Conservation (phyloP, 2,888 invertebrate genomes). For the Clanis bilineata region DNA sequence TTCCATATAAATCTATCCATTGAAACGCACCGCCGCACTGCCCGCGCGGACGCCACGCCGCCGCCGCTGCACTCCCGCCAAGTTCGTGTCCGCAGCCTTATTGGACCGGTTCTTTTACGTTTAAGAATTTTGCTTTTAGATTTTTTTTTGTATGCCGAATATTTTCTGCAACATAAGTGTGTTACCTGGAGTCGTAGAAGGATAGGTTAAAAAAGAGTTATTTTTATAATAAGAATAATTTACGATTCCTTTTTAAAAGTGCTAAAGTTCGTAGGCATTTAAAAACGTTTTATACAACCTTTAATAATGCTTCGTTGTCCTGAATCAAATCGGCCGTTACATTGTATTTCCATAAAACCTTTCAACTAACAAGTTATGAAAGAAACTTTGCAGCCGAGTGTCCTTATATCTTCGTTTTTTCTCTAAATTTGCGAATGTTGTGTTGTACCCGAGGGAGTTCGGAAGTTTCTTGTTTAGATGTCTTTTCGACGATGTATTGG, state of each 20-base stretch:
- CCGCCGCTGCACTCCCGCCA: too few relatives aligned
- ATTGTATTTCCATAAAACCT: conserved; percentile 58
- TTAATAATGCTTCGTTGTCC: neutral
- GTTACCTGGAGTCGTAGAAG: too few relatives aligned
- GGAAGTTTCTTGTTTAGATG: conserved; percentile 56
- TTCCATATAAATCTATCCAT: too few relatives aligned
- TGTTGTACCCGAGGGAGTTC: conserved; percentile 56
- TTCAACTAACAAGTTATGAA: conserved; percentile 56
- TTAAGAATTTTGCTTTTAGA: neutral
- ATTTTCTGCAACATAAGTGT: too few relatives aligned
- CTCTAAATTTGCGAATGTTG: conserved; percentile 58
- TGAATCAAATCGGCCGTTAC: conserved; percentile 37
- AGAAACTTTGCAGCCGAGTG: conserved; percentile 48
- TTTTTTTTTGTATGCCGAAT: neutral
- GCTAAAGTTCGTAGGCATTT: neutral
- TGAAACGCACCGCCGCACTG: too few relatives aligned
- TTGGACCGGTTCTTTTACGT: neutral
- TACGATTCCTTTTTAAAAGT: too few relatives aligned
- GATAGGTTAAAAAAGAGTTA: too few relatives aligned
- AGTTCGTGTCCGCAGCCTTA: too few relatives aligned
- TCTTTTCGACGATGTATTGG: conserved; percentile 53
- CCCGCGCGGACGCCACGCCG: too few relatives aligned
- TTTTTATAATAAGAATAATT: too few relatives aligned
- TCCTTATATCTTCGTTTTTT: conserved; percentile 48
- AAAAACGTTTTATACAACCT: neutral